A percentile compares a stretch with the other conserved stretches of the same genome.
These are phyloP conservation scores for Pharmacophagus antenor DNA, from an alignment of 2,888 invertebrate species.

Conservation along the genomic window DNA sequence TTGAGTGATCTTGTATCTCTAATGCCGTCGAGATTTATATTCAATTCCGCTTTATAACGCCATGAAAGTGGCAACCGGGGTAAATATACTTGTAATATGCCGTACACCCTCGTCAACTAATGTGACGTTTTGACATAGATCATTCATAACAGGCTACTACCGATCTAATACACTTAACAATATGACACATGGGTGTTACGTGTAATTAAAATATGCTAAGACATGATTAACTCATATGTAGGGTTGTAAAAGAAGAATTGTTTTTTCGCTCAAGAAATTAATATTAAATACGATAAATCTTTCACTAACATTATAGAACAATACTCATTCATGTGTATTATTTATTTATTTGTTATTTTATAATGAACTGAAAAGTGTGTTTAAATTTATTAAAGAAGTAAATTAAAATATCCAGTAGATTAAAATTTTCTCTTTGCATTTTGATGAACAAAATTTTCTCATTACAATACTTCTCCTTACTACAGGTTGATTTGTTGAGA, in stretches of 20 bases:
- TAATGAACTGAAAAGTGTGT: no score
- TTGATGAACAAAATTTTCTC: no score
- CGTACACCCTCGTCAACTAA: slow-evolving; percentile 13
- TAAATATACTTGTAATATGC: background rate
- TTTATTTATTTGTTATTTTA: no score
- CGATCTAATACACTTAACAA: background rate
- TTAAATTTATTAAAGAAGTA: no score
- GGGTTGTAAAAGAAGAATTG: background rate
- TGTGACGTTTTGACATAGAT: slow-evolving; percentile 13
- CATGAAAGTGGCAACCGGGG: background rate
- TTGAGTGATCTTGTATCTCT: background rate
- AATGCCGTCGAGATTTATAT: background rate
- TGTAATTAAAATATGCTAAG: background rate
- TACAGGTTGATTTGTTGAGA: no score
- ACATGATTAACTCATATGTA: background rate
- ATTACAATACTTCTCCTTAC: no score
- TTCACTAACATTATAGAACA: no score
- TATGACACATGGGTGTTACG: background rate
- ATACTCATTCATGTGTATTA: no score
- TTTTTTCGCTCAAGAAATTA: background rate
- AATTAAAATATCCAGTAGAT: no score
- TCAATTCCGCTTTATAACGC: background rate
- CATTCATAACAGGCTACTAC: slow-evolving; percentile 13
- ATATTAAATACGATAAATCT: background rate
- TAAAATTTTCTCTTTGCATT: no score